These are phyloP conservation scores for Plestiodon gilberti DNA, from an alignment of 2,113 vertebrate genomes.

Conservation along the genomic window DNA sequence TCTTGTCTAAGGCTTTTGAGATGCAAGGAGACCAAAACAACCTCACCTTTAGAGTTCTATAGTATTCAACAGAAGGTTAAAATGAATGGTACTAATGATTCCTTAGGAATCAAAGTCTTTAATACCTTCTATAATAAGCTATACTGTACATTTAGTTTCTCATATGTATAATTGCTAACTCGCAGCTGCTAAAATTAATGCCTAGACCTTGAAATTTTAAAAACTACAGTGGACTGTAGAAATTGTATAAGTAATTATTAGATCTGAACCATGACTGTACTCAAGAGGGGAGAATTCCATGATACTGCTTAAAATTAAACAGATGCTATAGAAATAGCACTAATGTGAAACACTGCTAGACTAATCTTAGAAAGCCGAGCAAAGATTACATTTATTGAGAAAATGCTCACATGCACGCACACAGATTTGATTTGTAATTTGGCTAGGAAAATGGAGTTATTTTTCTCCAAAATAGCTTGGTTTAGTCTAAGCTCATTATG, in stretches of 20 bases:
- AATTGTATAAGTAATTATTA: neutral
- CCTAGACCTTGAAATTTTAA: neutral
- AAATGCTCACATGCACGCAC: too few relatives aligned
- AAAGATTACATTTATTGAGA: conserved; percentile 35
- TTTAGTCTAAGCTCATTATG: too few relatives aligned
- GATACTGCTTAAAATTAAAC: conserved; percentile 13
- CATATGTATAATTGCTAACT: conserved; percentile 19
- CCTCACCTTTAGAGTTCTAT: neutral
- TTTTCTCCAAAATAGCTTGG: too few relatives aligned
- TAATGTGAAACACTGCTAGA: neutral
- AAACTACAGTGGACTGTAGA: neutral
- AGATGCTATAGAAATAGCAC: neutral
- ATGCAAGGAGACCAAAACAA: neutral
- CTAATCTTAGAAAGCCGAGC: neutral
- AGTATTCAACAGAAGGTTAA: neutral
- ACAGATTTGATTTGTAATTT: too few relatives aligned
- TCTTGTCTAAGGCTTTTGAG: neutral
- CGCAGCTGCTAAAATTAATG: neutral
- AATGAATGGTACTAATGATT: neutral
- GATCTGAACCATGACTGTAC: conserved; percentile 6
- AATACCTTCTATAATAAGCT: neutral
- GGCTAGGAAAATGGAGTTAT: too few relatives aligned
- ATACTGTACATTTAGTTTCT: neutral
- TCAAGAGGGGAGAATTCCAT: neutral
- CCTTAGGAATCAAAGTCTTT: neutral